A percentile compares a stretch with the other conserved stretches of the same genome.
Conservation (phyloP, 1,140 invertebrate genomes). For the Glomeris maerens region DNA sequence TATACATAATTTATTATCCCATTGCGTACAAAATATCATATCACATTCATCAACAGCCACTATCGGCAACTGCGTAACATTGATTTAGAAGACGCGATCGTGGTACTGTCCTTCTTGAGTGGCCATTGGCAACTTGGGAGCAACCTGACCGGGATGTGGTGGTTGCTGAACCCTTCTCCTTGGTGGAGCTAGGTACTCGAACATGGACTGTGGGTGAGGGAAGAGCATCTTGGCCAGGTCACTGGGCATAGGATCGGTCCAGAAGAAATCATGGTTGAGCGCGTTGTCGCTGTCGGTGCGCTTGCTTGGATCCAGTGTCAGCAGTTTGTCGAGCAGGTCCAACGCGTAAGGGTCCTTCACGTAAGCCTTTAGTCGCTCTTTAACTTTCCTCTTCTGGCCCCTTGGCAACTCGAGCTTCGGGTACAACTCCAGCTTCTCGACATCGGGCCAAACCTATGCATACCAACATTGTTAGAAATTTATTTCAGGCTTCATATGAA, state of each 20-base stretch:
- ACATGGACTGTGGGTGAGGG: constrained; percentile 88
- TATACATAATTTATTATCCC: background rate
- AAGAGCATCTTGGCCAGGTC: constrained; percentile 85
- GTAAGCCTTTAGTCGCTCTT: constrained; percentile 78
- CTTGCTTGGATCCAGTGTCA: constrained; percentile 82
- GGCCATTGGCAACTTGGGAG: constrained; percentile 29
- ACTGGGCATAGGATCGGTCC: constrained; percentile 88
- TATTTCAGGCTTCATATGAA: no score
- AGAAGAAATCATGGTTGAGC: constrained; percentile 95
- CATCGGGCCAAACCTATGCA: constrained; percentile 70
- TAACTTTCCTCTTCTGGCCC: constrained; percentile 78
- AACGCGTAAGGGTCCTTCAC: constrained; percentile 84
- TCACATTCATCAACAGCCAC: background rate
- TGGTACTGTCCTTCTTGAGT: constrained; percentile 53
- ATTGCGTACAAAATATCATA: background rate
- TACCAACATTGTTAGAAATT: background rate
- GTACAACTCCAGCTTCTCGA: constrained; percentile 82
- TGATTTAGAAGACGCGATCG: constrained; percentile 52
- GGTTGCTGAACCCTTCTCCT: constrained; percentile 47
- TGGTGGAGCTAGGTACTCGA: constrained; percentile 82
- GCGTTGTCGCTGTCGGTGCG: constrained; percentile 82
- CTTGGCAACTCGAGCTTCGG: constrained; percentile 81
- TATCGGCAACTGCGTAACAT: no score
- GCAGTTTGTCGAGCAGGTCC: constrained; percentile 81
- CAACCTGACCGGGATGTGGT: constrained; percentile 49